Base-by-base conservation (phyloP, 2,113 vertebrate species). In the Verasper variegatus region DNA sequence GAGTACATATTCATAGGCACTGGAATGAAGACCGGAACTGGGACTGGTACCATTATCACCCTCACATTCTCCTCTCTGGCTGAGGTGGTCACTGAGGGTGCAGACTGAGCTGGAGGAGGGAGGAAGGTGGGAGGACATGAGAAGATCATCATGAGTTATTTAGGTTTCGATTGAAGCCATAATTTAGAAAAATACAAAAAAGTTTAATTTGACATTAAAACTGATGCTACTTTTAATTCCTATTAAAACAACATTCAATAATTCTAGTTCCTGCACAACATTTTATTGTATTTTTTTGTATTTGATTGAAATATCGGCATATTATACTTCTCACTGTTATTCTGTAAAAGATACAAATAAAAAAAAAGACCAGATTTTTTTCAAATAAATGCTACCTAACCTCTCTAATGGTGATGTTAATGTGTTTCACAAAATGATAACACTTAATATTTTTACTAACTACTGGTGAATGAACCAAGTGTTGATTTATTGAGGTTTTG, bases 1-100 rank as follows among this genome's bases (percentile, higher is more conserved):
- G 96, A 96, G 90, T 97, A 99, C 91, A 99, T 94, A 90, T 97
- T 96, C 95, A 99, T 91, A 75, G 98, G 98, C 82, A 99, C 93
- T 81, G 98, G 98, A 68, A 99, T 94, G 88, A 96, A 99, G 82
- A 99, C 93, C 3, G 98, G 98, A 7, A 98, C 95, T 21, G 97
- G 96, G 76, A 99, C 88, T 24, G 97, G 97, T 55, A 99, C 94
- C 86, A 97, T 92, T 49, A 97, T 2, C 79, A 97, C 81, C 73
- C 93, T 95, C 67, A 97, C 95, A 0, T 68, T 86, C 68, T 91
- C 91, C 71, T 84, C 87, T 5, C 74, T 87, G 72, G 52, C 63
- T 55, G 78, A 61, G 63, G 51, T 65, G 20, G 40, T 20, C 11
- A 18, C 68, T 23, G 71, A 76, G 18, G 71, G 51, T 10, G 7